Evolutionary conservation across 2,888 invertebrate genomes (phyloP).

Genomic region (Acleris cristana): DNA sequence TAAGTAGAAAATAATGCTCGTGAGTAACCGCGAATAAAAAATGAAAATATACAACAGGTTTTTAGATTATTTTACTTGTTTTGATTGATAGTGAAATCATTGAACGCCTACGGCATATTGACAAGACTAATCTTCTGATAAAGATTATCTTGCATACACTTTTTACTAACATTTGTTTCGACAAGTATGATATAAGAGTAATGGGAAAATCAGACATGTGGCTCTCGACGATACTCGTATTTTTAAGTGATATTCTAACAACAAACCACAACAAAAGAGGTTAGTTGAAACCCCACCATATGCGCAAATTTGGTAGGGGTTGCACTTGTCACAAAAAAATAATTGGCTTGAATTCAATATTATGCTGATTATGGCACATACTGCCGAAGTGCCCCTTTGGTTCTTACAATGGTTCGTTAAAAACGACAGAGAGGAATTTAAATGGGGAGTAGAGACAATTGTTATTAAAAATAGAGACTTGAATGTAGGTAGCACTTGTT

Average conservation of each 20-base stretch:
- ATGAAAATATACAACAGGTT: too few relatives aligned
- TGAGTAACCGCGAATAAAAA: too few relatives aligned
- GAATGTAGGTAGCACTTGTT: too few relatives aligned
- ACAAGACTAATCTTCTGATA: slow-evolving; percentile 36
- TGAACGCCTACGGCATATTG: not conserved
- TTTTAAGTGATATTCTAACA: slow-evolving; percentile 44
- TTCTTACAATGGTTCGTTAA: slow-evolving; percentile 65
- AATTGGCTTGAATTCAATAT: slow-evolving; percentile 63
- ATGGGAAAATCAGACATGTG: slow-evolving; percentile 49
- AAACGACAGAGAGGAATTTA: slow-evolving; percentile 49
- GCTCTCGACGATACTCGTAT: slow-evolving; percentile 39
- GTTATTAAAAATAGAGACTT: not conserved
- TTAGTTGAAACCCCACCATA: slow-evolving; percentile 63
- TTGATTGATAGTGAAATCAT: slow-evolving; percentile 30
- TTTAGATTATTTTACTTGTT: not conserved
- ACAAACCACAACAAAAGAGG: slow-evolving; percentile 43
- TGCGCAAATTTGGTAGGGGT: slow-evolving; percentile 59
- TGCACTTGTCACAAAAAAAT: slow-evolving; percentile 69
- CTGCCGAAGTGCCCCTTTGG: slow-evolving; percentile 44
- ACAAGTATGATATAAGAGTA: slow-evolving; percentile 46
- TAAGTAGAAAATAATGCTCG: too few relatives aligned
- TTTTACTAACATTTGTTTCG: not conserved
- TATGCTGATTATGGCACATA: slow-evolving; percentile 69
- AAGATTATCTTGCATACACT: slow-evolving; percentile 8
- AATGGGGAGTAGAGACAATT: slow-evolving; percentile 7